Evolutionary conservation across 1,140 invertebrate genomes (phyloP).

Genomic region (Belonocnema kinseyi): DNA sequence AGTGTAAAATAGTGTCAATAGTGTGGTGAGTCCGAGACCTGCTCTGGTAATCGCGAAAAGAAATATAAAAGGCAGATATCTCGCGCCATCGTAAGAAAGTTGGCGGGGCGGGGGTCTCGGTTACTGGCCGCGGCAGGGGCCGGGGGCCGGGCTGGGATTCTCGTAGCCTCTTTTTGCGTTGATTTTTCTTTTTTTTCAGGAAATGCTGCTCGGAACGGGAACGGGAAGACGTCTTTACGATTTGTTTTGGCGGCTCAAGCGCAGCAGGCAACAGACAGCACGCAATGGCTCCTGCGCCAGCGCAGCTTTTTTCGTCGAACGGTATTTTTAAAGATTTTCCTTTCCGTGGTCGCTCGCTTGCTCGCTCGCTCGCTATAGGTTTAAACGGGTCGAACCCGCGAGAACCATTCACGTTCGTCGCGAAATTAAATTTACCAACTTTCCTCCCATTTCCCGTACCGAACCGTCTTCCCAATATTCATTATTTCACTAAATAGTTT

Average conservation of each 20-base stretch:
- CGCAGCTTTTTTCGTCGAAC: conserved; percentile 60
- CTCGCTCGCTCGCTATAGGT: conserved; percentile 47
- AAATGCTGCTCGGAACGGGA: conserved; percentile 35
- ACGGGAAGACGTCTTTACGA: conserved; percentile 60
- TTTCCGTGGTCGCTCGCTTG: no score
- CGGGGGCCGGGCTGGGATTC: conserved; percentile 38
- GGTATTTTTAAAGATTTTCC: conserved; percentile 70
- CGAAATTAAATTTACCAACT: conserved; percentile 25
- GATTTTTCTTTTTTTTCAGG: conserved; percentile 22
- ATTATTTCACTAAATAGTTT: neutral
- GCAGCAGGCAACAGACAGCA: conserved; percentile 46
- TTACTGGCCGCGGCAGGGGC: conserved; percentile 34
- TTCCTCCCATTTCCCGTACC: conserved; percentile 34
- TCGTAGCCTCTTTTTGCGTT: conserved; percentile 37
- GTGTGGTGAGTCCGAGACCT: no score
- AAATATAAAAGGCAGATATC: conserved; percentile 11
- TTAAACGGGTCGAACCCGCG: conserved; percentile 54
- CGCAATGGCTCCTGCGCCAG: neutral
- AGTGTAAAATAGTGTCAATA: no score
- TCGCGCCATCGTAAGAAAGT: neutral
- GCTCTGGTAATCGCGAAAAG: no score
- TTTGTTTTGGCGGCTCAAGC: conserved; percentile 65
- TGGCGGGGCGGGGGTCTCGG: conserved; percentile 19
- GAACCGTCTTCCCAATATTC: conserved; percentile 20
- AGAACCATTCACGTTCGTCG: conserved; percentile 48